These are phyloP conservation scores for Pampus argenteus DNA, from an alignment of 2,797 vertebrate genomes.

Conservation along the genomic window DNA sequence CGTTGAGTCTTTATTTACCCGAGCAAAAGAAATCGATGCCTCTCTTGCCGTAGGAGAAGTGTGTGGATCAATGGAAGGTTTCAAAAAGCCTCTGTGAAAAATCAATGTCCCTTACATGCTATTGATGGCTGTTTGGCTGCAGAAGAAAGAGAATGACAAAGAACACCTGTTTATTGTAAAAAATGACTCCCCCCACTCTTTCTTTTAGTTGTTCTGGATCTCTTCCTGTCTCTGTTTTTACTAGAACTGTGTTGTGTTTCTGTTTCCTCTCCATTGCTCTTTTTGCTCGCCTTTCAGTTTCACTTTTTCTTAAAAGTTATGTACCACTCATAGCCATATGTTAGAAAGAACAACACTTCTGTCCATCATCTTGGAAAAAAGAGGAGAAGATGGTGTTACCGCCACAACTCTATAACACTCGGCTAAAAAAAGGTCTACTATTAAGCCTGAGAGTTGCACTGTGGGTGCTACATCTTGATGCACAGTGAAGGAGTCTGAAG, in stretches of 20 bases:
- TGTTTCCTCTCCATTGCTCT: constrained; percentile 14
- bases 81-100: constrained; percentile 81
- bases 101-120: constrained; percentile 81
- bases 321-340: constrained; percentile 13
- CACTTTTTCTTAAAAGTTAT: constrained; percentile 14
- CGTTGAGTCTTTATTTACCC: constrained; percentile 81
- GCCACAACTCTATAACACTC: constrained; percentile 12
- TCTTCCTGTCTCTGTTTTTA: constrained; percentile 36
- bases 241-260: constrained; percentile 9
- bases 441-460: constrained; percentile 21
- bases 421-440: constrained; percentile 16
- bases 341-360: constrained; percentile 16
- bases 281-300: constrained; percentile 18
- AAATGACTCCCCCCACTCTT: constrained; percentile 51
- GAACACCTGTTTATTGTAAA: constrained; percentile 76
- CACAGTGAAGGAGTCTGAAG: constrained; percentile 24
- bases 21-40: constrained; percentile 77
- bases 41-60: constrained; percentile 77
- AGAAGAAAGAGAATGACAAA: constrained; percentile 75
- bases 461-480: constrained; percentile 31
- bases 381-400: not conserved
- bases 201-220: constrained; percentile 46
- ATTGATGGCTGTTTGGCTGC: constrained; percentile 80
- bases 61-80: constrained; percentile 83
- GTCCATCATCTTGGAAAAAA: constrained; percentile 12